Evolutionary conservation across 1,140 invertebrate genomes (phyloP).

Genomic region (Gonioctena quinquepunctata): DNA sequence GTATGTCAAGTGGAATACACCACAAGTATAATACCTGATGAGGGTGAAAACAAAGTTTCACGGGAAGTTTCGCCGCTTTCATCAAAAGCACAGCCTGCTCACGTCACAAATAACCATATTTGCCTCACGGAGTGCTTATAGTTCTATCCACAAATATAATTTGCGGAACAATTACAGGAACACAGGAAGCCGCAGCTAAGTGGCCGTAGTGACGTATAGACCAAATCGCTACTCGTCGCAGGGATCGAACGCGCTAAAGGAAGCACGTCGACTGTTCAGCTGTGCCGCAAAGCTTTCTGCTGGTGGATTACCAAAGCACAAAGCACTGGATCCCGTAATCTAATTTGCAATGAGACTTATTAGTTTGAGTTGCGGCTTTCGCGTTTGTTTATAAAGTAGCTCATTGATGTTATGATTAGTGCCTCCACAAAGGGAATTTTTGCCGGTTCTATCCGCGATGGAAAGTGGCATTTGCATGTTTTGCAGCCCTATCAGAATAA

Average conservation of each 20-base stretch:
- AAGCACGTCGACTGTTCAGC: conserved; percentile 2
- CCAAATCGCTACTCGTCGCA: conserved; percentile 16
- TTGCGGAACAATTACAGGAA: conserved; percentile 52
- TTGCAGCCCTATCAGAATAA: background rate
- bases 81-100: conserved; percentile 35
- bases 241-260: conserved; percentile 27
- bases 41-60: too few species aligned
- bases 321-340: conserved; percentile 52
- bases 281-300: conserved; percentile 47
- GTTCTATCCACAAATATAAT: conserved; percentile 52
- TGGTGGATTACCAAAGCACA: conserved; percentile 50
- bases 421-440: conserved; percentile 26
- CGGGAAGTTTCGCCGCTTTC: background rate
- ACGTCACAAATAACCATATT: conserved; percentile 49
- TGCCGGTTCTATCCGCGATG: background rate
- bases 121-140: conserved; percentile 44
- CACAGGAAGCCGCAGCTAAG: conserved; percentile 50
- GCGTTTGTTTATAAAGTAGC: conserved; percentile 48
- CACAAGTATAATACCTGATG: too few species aligned
- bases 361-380: conserved; percentile 49
- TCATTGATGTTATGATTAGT: conserved; percentile 48
- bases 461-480: background rate
- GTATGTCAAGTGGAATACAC: too few species aligned
- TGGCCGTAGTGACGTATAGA: conserved; percentile 35
- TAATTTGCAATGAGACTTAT: conserved; percentile 56